Conservation (phyloP, 2,888 invertebrate genomes). For the Rhagium mordax region DNA sequence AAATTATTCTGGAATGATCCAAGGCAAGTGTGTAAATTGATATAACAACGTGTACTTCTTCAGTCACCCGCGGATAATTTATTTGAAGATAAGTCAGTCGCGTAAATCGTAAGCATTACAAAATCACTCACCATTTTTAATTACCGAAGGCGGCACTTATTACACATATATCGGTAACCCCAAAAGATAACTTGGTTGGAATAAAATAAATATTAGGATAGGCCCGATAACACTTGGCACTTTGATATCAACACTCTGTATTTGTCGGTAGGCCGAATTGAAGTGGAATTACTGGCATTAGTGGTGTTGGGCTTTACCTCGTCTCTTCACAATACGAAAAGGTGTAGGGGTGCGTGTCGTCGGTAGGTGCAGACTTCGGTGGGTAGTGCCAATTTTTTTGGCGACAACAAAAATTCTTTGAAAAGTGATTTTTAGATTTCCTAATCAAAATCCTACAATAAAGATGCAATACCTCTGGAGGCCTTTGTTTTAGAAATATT, state of each 20-base stretch:
- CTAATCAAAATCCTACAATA: too few relatives aligned
- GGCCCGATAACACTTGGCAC: not conserved
- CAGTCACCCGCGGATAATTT: not conserved
- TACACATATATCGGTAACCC: not conserved
- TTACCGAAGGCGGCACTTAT: not conserved
- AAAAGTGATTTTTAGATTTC: too few relatives aligned
- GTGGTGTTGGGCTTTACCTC: not conserved
- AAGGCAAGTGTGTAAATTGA: not conserved
- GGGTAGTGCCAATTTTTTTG: not conserved
- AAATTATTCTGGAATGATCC: not conserved
- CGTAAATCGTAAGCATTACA: conserved; percentile 3
- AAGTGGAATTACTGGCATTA: conserved; percentile 13
- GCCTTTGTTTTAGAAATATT: too few relatives aligned
- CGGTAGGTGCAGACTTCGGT: not conserved
- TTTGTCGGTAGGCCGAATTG: conserved; percentile 1
- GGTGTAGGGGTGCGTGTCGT: not conserved
- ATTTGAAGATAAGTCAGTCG: not conserved
- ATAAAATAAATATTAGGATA: not conserved
- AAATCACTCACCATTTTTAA: conserved; percentile 15
- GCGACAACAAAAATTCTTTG: too few relatives aligned
- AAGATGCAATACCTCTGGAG: too few relatives aligned
- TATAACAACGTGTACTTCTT: not conserved
- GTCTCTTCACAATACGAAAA: not conserved
- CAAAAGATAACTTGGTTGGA: conserved; percentile 6
- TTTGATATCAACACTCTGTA: conserved; percentile 6